phyloP scores from a whole-genome alignment of 2,888 invertebrate genomes.

The Cantharis rufa region DNA sequence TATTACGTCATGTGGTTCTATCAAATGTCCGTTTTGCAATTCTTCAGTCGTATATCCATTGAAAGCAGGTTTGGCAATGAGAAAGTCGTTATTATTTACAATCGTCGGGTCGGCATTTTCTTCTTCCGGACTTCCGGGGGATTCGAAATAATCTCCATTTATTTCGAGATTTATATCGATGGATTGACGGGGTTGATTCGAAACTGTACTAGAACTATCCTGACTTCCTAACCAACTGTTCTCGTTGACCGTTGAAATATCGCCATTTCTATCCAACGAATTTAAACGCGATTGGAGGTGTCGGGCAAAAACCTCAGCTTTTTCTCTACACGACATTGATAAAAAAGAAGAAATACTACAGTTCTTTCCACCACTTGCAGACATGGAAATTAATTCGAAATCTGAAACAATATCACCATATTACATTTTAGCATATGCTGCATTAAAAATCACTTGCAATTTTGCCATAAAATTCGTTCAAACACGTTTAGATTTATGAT shows the following conservation, averaged over 20 bases:
- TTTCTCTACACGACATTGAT: conserved; percentile 78
- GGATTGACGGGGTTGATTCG: conserved; percentile 58
- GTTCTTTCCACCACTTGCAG: conserved; percentile 58
- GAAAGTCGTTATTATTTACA: conserved; percentile 46
- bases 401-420: conserved; percentile 21
- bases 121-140: conserved; percentile 72
- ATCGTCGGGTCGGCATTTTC: conserved; percentile 44
- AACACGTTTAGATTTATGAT: neutral
- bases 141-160: conserved; percentile 68
- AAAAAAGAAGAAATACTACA: conserved; percentile 71
- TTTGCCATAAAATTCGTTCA: neutral
- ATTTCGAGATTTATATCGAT: conserved; percentile 64
- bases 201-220: conserved; percentile 48
- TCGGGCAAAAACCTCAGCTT: conserved; percentile 80
- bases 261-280: conserved; percentile 66
- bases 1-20: neutral
- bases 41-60: neutral
- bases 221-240: conserved; percentile 53
- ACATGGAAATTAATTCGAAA: conserved; percentile 36
- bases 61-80: conserved; percentile 41
- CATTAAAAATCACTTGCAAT: neutral
- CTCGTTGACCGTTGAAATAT: conserved; percentile 45
- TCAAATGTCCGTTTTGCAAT: neutral
- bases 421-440: conserved; percentile 8
- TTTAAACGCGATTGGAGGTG: conserved; percentile 75